Conservation (phyloP, 2,113 vertebrate species). For the Ciconia stormi region DNA sequence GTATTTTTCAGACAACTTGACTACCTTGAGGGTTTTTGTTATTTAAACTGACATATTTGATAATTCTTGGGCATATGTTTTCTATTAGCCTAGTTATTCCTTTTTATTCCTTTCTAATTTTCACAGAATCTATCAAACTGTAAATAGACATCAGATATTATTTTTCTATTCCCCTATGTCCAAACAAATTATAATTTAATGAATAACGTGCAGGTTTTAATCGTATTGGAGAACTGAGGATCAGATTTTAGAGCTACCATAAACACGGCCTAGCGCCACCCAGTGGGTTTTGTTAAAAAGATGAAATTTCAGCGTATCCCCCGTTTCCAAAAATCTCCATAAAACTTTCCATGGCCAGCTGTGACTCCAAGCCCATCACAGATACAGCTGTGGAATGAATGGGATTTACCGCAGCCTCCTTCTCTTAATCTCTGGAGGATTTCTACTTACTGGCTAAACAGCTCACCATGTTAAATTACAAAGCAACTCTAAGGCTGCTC, state of each 20-base stretch:
- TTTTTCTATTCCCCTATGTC: neutral
- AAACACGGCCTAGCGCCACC: neutral
- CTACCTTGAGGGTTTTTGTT: neutral
- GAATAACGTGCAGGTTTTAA: fast-evolving
- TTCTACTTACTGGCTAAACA: neutral
- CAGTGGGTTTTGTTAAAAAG: neutral
- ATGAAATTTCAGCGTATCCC: neutral
- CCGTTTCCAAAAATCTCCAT: neutral
- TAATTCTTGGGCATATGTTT: neutral
- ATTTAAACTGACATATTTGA: neutral
- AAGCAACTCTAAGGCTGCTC: neutral
- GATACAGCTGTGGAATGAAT: neutral
- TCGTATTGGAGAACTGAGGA: neutral
- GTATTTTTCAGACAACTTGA: neutral
- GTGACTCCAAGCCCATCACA: neutral
- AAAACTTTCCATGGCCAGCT: neutral
- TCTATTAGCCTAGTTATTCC: neutral
- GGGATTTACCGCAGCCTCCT: neutral
- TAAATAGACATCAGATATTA: neutral
- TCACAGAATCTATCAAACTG: neutral
- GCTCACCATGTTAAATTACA: neutral
- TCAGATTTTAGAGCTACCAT: neutral
- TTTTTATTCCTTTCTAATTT: constrained; percentile 23
- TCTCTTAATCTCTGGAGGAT: neutral
- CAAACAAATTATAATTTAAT: constrained; percentile 2